Percentiles rank a stretch among this genome's conserved stretches.
These are phyloP conservation scores for Graptemys geographica DNA, from an alignment of 2,797 vertebrate genomes.

Conservation along the genomic window DNA sequence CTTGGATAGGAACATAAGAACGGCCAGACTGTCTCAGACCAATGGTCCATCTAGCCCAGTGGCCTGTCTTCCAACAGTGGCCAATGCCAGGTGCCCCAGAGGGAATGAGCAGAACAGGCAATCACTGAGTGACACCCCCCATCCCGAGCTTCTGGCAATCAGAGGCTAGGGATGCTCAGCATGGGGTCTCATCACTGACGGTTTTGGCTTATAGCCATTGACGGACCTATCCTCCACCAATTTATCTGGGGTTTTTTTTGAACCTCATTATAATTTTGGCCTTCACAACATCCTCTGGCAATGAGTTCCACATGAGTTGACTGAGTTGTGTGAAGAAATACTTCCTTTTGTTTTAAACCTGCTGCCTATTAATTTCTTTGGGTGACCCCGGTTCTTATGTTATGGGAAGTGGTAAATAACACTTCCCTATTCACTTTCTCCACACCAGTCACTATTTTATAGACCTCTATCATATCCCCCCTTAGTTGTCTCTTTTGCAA, in stretches of 20 bases:
- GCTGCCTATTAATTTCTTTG: neutral
- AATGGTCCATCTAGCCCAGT: neutral
- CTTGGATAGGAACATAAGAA: neutral
- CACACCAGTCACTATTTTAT: neutral
- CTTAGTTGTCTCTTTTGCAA: neutral
- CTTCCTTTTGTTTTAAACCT: neutral
- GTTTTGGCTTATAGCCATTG: neutral
- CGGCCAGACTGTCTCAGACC: neutral
- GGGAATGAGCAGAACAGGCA: neutral
- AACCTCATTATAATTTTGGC: neutral
- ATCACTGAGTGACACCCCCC: neutral
- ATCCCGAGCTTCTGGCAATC: neutral
- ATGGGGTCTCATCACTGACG: neutral
- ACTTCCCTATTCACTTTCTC: neutral
- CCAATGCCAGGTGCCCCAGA: neutral
- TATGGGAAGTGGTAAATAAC: neutral
- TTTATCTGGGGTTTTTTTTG: neutral
- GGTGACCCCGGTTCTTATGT: neutral
- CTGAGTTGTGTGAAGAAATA: neutral
- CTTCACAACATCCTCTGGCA: neutral
- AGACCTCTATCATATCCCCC: neutral
- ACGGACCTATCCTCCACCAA: neutral
- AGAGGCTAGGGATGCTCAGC: neutral
- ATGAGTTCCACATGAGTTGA: neutral
- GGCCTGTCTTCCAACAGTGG: neutral